A percentile compares a stretch with the other conserved stretches of the same genome.
Evolutionary conservation across 2,797 vertebrate species (phyloP).

Genomic region (Threskiornis aethiopicus): DNA sequence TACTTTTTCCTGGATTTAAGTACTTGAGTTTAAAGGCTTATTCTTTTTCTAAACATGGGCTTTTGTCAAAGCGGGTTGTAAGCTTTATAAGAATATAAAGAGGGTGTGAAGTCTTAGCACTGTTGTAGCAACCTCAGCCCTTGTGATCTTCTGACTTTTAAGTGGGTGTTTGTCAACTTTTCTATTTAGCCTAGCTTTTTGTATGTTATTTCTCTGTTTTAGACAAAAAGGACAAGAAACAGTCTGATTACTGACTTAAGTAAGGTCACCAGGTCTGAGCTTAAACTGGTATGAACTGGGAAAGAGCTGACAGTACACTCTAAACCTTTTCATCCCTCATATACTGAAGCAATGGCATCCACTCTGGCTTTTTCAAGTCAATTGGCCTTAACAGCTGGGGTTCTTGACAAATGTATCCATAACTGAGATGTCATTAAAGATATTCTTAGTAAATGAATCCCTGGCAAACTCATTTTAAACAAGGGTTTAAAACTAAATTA

Average conservation of each 20-base stretch:
- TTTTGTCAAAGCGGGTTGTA: not conserved
- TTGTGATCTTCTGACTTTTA: not conserved
- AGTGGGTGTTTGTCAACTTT: not conserved
- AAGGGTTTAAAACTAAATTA: conserved; percentile 4
- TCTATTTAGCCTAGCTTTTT: not conserved
- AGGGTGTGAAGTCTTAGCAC: not conserved
- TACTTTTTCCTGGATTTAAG: not conserved
- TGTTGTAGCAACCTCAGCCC: not conserved
- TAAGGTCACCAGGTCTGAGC: not conserved
- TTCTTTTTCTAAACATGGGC: not conserved
- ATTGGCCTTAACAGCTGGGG: not conserved
- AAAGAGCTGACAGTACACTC: not conserved
- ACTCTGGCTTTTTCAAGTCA: not conserved
- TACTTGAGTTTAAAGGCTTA: not conserved
- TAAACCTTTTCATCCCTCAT: not conserved
- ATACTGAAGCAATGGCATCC: not conserved
- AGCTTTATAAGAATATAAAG: not conserved
- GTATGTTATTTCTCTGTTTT: not conserved
- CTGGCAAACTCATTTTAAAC: conserved; percentile 32
- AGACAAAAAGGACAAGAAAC: not conserved
- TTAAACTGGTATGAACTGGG: not conserved
- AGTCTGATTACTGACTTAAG: not conserved
- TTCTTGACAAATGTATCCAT: conserved; percentile 26
- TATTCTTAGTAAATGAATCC: conserved; percentile 47
- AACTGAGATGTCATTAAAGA: conserved; percentile 37